Evolutionary conservation across 2,888 invertebrate genomes (phyloP).

Genomic region (Brachypalpus laphriformis): DNA sequence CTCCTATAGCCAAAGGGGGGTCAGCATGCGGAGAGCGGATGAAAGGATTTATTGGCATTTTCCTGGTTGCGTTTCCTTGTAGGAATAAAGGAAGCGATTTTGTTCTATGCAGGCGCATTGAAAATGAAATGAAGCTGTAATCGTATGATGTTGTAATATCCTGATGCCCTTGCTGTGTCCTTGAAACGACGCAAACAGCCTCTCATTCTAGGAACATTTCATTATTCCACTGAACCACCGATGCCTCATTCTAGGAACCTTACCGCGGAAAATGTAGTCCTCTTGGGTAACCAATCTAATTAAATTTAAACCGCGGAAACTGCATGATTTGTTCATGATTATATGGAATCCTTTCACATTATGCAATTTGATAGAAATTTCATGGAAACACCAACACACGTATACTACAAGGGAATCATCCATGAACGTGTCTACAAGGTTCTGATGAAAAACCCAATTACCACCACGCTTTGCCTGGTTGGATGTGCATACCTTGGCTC

Average conservation of each 20-base stretch:
- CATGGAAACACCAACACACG: too few relatives aligned
- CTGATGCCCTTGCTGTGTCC: too few relatives aligned
- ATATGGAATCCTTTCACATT: background rate
- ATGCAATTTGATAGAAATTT: too few relatives aligned
- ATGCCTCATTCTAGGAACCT: too few relatives aligned
- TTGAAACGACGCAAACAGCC: too few relatives aligned
- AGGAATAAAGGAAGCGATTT: background rate
- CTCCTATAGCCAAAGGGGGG: background rate
- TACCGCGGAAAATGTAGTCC: too few relatives aligned
- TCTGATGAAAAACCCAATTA: background rate
- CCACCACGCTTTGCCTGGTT: background rate
- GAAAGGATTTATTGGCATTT: constrained; percentile 9
- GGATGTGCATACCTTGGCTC: background rate
- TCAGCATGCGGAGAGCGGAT: background rate
- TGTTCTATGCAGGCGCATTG: background rate
- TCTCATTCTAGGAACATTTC: too few relatives aligned
- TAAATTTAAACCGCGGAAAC: background rate
- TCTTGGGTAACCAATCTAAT: background rate
- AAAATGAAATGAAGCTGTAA: background rate
- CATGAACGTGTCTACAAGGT: background rate
- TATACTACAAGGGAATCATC: background rate
- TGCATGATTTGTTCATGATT: too few relatives aligned
- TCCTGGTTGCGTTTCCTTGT: background rate
- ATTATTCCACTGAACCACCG: too few relatives aligned
- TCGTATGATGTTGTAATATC: background rate